These are phyloP conservation scores for Ochlodes sylvanus DNA, from an alignment of 2,888 invertebrate genomes.

Conservation along the genomic window DNA sequence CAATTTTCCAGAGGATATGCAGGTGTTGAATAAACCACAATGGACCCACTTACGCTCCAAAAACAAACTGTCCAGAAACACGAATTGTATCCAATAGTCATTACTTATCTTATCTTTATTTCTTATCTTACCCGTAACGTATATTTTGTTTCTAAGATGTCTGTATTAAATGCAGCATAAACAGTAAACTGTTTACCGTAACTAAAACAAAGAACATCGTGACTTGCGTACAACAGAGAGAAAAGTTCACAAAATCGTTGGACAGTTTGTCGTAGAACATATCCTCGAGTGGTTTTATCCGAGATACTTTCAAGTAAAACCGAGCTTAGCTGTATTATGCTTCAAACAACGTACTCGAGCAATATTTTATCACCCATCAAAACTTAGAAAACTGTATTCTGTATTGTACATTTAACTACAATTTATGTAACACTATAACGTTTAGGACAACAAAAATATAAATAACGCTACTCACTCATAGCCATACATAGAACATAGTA, in stretches of 20 bases:
- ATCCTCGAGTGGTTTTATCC: constrained; percentile 36
- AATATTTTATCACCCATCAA: constrained; percentile 15
- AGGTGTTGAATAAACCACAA: too few species aligned
- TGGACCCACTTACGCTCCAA: too few species aligned
- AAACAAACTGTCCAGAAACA: too few species aligned
- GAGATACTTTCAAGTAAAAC: constrained; percentile 27
- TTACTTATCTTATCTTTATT: too few species aligned
- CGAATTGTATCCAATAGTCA: too few species aligned
- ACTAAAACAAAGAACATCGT: constrained; percentile 48
- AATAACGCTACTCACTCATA: too few species aligned
- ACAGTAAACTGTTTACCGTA: constrained; percentile 13
- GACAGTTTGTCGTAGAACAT: constrained; percentile 32
- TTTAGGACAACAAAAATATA: too few species aligned
- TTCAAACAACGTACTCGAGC: constrained; percentile 12
- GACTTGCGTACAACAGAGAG: constrained; percentile 23
- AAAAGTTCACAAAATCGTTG: constrained; percentile 34
- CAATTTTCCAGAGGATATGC: too few species aligned
- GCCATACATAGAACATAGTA: too few species aligned
- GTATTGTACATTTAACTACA: not conserved
- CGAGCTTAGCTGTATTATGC: constrained; percentile 35
- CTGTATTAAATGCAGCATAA: constrained; percentile 7
- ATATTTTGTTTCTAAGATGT: not conserved
- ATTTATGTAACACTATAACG: not conserved
- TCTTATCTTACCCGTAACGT: too few species aligned
- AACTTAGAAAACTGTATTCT: not conserved